Percentiles rank a stretch among this genome's conserved stretches.
Evolutionary conservation across 2,888 invertebrate species (phyloP).

Genomic region (Lasioglossum vierecki): DNA sequence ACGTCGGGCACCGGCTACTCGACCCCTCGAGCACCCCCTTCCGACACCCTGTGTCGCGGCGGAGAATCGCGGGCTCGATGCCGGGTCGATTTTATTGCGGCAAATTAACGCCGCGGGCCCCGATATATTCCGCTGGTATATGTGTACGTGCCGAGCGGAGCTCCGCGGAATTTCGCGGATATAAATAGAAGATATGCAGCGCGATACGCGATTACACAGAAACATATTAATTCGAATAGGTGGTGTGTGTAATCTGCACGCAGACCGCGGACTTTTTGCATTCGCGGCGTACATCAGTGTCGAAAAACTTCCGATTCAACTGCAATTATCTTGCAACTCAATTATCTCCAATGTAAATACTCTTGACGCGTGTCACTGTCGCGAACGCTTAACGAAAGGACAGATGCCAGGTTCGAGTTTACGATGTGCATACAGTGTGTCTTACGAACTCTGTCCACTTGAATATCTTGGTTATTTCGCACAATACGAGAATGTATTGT

Average conservation of each 20-base stretch:
- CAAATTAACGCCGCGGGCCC: not conserved
- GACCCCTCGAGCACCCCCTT: slow-evolving; percentile 1
- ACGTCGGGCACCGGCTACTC: slow-evolving; percentile 4
- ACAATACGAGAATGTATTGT: too few relatives aligned
- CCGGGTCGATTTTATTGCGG: slow-evolving; percentile 8
- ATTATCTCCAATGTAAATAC: not conserved
- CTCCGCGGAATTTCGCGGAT: not conserved
- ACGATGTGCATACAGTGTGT: not conserved
- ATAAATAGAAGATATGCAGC: not conserved
- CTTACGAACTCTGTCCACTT: too few relatives aligned
- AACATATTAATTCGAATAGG: not conserved
- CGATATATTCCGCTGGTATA: not conserved
- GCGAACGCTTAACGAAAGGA: not conserved
- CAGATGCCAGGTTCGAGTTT: not conserved
- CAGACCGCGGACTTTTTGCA: not conserved
- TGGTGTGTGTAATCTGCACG: not conserved
- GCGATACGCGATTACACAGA: not conserved
- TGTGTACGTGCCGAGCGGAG: not conserved
- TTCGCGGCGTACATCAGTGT: too few relatives aligned
- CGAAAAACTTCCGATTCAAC: not conserved
- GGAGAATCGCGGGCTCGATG: not conserved
- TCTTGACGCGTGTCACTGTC: not conserved
- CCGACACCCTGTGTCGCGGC: not conserved
- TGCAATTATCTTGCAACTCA: too few relatives aligned
- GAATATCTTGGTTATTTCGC: too few relatives aligned